Base-by-base conservation (phyloP, 2,888 invertebrate genomes). In the Lasioglossum zephyrum region DNA sequence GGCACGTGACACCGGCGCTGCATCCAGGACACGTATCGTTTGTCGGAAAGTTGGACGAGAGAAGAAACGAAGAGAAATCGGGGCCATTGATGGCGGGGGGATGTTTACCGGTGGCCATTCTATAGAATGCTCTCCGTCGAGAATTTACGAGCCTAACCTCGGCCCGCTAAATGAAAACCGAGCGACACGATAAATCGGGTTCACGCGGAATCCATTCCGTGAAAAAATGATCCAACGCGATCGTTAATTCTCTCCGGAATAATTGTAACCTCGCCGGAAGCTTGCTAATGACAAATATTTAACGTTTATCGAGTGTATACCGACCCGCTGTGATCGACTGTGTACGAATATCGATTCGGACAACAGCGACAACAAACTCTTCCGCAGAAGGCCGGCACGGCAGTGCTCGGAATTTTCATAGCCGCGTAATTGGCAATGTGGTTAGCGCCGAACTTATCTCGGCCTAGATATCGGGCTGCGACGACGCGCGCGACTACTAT, bases 11-110 rank as follows among this genome's bases (percentile, higher is more conserved):
- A 39, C 60, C 47, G 66, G 47, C 18, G 44, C 31, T 77, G 66
- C 47, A n/a, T 73, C 57, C 73, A 69, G 53, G 39, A 84, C 36
- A 26, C 75, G 44, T 44, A 53, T 53, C 76, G 66, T 73, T 57
- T 41, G 70, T 81, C 31, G 63, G 8, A 73, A 79, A 79, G 41
- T 82, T 44, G 66, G 66, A 57, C 72, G 39, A 18, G 16, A 8
- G 8, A 41, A 72, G 57, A 39, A 69, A 69, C 60, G 60, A 13
- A 63, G 60, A 63, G 26, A n/a, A 70, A 70, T 47, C 41, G 11
- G 13, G 44, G n/a, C 69, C 69, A 13, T 41, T 63, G 47, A 78
- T 31, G n/a, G 47, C 16, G 18, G 39, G 18, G 13, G 9, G 53
- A 57, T 22, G n/a, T 75, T 75, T 57, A 18, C 26, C 39, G 41